Base-by-base conservation (phyloP, 2,113 vertebrate genomes). In the Sapajus apella region DNA sequence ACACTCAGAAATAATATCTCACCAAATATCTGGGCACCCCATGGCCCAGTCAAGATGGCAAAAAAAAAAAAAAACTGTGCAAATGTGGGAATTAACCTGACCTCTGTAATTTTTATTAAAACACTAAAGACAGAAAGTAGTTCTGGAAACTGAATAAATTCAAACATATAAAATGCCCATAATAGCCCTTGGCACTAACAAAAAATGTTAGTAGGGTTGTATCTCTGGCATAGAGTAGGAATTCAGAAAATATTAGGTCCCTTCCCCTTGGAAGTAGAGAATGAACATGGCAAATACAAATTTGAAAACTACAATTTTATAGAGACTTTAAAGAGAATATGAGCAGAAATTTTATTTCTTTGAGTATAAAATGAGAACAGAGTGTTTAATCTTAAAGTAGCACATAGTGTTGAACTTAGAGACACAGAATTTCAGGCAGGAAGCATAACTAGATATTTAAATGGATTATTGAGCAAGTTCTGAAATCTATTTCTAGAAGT, bases 281-380 rank as follows among this genome's bases (percentile, higher is more conserved):
- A 76, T 77, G 18, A 79, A 75, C 23, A 77, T 20, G 17, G 18
- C 32, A 25, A 68, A 30, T 77, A 73, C 58, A 92, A 66, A 79
- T 84, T 66, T 83, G 11, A 83, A 94, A 94, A 76, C 21, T 82
- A 80, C 27, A 56, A 23, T 86, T 30, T 87, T 73, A 80, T 16
- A 92, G 32, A 90, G 8, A 75, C 77, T 90, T 91, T 81, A 56
- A 95, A 88, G 82, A 94, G 35, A 92, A 86, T 77, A 45, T 86
- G 58, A 61, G 27, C n/a, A 47, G 10, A 76, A 64, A 82, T 92
- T 87, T 94, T 58, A 40, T 90, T 91, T 94, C n/a, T 64, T 91
- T 91, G 43, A 50, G 4, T 47, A 81, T 9, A 35, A 23, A 96
- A 55, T 8, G 85, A 84, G 45, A 93, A 87, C 6, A 83, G 17